Evolutionary conservation across 2,888 invertebrate species (phyloP).

Genomic region (Asteroscopus sphinx): DNA sequence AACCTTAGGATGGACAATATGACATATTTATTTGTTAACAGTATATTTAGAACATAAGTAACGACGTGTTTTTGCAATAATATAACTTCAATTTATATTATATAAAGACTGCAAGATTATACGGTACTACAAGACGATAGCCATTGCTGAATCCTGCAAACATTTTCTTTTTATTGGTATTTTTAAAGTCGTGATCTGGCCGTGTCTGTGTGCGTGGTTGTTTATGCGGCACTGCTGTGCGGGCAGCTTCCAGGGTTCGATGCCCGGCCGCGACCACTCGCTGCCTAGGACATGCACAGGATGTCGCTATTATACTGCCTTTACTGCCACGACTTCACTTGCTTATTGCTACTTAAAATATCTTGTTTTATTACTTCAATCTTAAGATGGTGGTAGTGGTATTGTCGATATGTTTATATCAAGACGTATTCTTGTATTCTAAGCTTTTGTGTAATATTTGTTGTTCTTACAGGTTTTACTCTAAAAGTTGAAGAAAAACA

Average conservation of each 20-base stretch:
- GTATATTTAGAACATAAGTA: too few relatives aligned
- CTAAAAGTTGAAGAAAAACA: background rate
- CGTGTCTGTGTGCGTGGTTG: constrained; percentile 48
- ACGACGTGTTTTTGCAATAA: background rate
- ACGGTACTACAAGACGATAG: constrained; percentile 6
- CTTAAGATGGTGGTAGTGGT: constrained; percentile 5
- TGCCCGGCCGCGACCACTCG: constrained; percentile 75
- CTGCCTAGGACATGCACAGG: constrained; percentile 81
- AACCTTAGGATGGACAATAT: too few relatives aligned
- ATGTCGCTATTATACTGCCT: constrained; percentile 74
- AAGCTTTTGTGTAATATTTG: background rate
- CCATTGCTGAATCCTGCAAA: constrained; percentile 23
- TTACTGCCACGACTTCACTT: constrained; percentile 53
- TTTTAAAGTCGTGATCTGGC: constrained; percentile 53
- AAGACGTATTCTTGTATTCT: background rate
- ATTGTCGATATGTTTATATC: background rate
- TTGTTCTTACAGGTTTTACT: background rate
- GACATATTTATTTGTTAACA: too few relatives aligned
- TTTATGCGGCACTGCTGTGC: constrained; percentile 55
- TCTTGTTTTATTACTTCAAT: constrained; percentile 30
- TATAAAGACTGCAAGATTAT: background rate
- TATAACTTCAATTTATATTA: constrained; percentile 13
- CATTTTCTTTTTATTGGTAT: constrained; percentile 42
- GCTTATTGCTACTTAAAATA: constrained; percentile 53
- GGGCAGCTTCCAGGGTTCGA: constrained; percentile 79